phyloP scores from a whole-genome alignment of 2,113 vertebrate genomes.

The Okapia johnstoni region DNA sequence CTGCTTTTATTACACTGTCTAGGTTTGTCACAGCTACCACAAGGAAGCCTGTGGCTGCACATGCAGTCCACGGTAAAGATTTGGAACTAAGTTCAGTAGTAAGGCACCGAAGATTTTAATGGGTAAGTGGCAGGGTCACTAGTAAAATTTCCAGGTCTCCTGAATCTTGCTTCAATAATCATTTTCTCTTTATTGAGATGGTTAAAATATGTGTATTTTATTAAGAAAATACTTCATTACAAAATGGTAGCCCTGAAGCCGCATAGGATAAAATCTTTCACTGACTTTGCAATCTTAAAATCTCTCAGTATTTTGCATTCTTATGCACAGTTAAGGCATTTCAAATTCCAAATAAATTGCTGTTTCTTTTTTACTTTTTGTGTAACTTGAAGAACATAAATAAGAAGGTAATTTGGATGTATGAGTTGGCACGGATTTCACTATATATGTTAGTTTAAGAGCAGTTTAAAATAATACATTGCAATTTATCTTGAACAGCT shows the following conservation, averaged over 20 bases:
- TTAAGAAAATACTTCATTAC: neutral
- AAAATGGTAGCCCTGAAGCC: neutral
- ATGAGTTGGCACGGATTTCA: slow-evolving; percentile 10
- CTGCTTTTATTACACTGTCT: neutral
- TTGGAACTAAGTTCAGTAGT: neutral
- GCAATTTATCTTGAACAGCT: slow-evolving; percentile 15
- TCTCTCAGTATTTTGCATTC: neutral
- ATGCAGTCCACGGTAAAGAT: neutral
- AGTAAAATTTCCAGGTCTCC: neutral
- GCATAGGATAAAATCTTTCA: neutral
- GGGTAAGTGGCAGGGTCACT: neutral
- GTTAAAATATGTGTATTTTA: neutral
- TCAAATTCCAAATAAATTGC: slow-evolving; percentile 9
- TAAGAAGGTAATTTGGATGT: slow-evolving; percentile 13
- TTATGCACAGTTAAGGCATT: neutral
- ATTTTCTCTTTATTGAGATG: neutral
- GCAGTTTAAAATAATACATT: slow-evolving; percentile 19
- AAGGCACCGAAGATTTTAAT: neutral
- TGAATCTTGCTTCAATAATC: neutral
- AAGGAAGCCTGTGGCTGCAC: neutral
- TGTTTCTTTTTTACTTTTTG: neutral
- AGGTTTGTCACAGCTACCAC: neutral
- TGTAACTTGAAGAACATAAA: slow-evolving; percentile 18
- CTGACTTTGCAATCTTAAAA: neutral
- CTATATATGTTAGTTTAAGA: slow-evolving; percentile 38